Evolutionary conservation across 2,113 vertebrate genomes (phyloP), one percentile per base, ranked within the genome.

Genomic region (Motacilla alba): DNA sequence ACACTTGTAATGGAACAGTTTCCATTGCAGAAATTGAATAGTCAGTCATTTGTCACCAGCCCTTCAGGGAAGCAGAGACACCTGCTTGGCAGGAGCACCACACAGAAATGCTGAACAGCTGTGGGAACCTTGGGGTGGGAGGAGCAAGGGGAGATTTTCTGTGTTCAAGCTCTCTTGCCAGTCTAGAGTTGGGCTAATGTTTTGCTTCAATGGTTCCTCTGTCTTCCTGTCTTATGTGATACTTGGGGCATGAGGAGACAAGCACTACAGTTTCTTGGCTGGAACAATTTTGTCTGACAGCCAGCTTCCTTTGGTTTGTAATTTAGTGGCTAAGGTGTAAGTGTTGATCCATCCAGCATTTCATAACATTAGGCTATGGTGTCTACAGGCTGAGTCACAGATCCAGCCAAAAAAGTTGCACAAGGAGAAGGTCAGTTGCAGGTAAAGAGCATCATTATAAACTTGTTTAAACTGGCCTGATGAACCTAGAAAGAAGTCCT

Each of bases 51-150:
- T 76, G 66, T 81, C 70, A 88, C 26, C 52, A 84, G 55, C 33
- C 84, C 53, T 89, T 87, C 6, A 8, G 79, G 39, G 67, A 88
- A 44, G 66, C 49, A 64, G 46, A 46, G 60, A 75, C 93, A 96
- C 95, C 93, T 96, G 91, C 89, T 95, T 95, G 88, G 95, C 91
- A 95, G 75, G 64, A 89, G 56, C 19, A 31, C 39, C 12, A 31
- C 12, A 26, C 9, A 17, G 44, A 37, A 52, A 20, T 50, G 43
- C 18, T 50, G 53, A 69, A 66, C 82, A 95, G 92, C 92, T 94
- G 78, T 73, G 80, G 76, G 85, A 90, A 83, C 30, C 20, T 50
- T 46, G 33, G 20, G 24, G 28, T 79, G 10, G 39, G 60, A 46
- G 28, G 33, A 41, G 28, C 58, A 59, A 55, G 46, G 49, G 28